These are phyloP conservation scores for Rana temporaria DNA, from an alignment of 2,113 vertebrate genomes.

Conservation along the genomic window DNA sequence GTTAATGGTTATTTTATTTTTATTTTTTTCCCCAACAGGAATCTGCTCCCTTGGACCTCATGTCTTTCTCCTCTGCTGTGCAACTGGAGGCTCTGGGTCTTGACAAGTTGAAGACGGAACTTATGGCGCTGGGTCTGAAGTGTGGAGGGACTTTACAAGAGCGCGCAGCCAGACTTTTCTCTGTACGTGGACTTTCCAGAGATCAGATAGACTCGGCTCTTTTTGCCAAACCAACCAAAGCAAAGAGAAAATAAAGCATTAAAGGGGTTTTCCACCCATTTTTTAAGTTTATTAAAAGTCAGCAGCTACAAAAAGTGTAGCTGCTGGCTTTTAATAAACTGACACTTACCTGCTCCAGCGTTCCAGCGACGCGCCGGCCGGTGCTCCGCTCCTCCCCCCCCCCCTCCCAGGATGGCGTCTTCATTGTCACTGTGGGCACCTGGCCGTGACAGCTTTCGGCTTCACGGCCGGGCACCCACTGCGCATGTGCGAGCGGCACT, in stretches of 20 bases:
- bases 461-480: too few species aligned
- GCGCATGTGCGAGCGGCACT: too few species aligned
- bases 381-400: too few species aligned
- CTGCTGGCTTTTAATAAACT: too few species aligned
- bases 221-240: constrained; percentile 80
- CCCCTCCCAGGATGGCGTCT: too few species aligned
- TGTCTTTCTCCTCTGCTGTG: constrained; percentile 65
- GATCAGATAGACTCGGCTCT: constrained; percentile 81
- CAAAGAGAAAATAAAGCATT: constrained; percentile 73
- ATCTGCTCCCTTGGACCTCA: constrained; percentile 66
- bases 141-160: constrained; percentile 90
- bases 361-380: too few species aligned
- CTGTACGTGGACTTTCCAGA: constrained; percentile 74
- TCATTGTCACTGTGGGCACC: too few species aligned
- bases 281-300: too few species aligned
- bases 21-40: constrained; percentile 65
- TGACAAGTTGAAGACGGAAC: constrained; percentile 83
- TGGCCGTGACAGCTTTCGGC: too few species aligned
- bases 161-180: constrained; percentile 85
- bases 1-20: background rate
- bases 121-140: constrained; percentile 83
- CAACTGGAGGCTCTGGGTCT: constrained; percentile 86
- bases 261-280: too few species aligned
- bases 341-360: too few species aligned
- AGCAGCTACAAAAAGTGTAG: too few species aligned